Base-by-base conservation (phyloP, 2,797 vertebrate species). In the Sternotherus odoratus region DNA sequence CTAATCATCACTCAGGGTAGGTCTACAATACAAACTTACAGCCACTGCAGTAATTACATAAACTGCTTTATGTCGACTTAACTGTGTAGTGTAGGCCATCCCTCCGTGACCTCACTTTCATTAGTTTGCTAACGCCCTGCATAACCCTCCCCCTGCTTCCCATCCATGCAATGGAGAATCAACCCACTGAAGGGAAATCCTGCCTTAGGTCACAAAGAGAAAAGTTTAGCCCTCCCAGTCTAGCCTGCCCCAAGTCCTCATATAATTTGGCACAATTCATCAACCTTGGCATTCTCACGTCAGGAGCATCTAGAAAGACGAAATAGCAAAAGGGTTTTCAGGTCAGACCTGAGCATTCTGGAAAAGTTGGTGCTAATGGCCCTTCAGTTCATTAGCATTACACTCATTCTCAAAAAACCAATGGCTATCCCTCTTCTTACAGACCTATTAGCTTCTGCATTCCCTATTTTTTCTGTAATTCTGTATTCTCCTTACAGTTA, bases 271-370 rank as follows among this genome's bases (percentile, higher is more conserved):
- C 96, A 96, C 24, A 26, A 75, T 91, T 88, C 84, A 90, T 63
- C 78, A 72, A 49, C 90, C 82, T 8, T 63, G 77, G 63, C 95
- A 81, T 94, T 95, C 90, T 89, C 79, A n/a, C 89, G 96, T 63
- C 82, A 21, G 87, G 75, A 87, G 77, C 75, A 86, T 78, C 79
- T 95, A 66, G 88, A n/a, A n/a, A n/a, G n/a, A n/a, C n/a, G n/a
- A n/a, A 96, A 95, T 89, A 97, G 88, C 95, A 94, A 94, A 95
- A 96, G 93, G 85, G 88, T 75, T 79, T 95, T 96, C 86, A 95
- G 86, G 96, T 94, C 87, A 91, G 66, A 94, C 94, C 2, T 50
- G 87, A 92, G 83, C 90, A 92, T 96, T 91, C 91, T 96, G 94
- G 92, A 84, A 94, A 92, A 89, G 91, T 86, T 93, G 88, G 88